Evolutionary conservation across 2,888 invertebrate species (phyloP).

Genomic region (Oligia latruncula): DNA sequence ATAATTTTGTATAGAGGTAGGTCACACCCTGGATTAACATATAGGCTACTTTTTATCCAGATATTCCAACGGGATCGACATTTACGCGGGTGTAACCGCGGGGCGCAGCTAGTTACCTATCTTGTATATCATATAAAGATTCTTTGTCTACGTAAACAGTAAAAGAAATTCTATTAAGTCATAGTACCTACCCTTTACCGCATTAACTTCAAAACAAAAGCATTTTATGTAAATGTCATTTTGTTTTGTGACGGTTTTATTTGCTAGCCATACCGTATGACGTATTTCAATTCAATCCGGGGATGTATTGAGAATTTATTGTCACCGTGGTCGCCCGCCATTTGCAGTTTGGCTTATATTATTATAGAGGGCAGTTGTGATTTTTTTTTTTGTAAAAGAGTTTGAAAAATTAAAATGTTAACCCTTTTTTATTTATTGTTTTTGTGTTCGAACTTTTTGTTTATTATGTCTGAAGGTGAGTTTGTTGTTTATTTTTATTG

Average conservation of each 20-base stretch:
- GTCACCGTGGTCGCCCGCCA: slow-evolving; percentile 20
- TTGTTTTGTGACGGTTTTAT: neutral
- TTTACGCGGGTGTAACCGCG: too few relatives aligned
- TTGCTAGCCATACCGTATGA: neutral
- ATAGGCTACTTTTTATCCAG: too few relatives aligned
- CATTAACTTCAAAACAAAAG: slow-evolving; percentile 12
- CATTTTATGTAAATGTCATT: neutral
- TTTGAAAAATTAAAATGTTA: slow-evolving; percentile 21
- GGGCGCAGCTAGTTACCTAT: too few relatives aligned
- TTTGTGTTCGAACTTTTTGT: slow-evolving; percentile 32
- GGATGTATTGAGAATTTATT: neutral
- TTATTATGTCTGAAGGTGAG: slow-evolving; percentile 44
- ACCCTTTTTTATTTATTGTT: slow-evolving; percentile 10
- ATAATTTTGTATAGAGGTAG: too few relatives aligned
- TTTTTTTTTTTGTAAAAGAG: neutral
- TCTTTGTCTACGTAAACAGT: neutral
- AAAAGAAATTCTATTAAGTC: neutral
- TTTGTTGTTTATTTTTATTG: neutral
- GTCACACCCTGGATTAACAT: too few relatives aligned
- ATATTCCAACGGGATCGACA: too few relatives aligned
- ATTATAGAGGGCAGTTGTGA: slow-evolving; percentile 16
- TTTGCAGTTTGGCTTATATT: slow-evolving; percentile 26
- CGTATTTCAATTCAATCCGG: slow-evolving; percentile 24
- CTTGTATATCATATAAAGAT: too few relatives aligned
- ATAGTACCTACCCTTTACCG: neutral